Conservation (phyloP, 2,888 invertebrate species). For the Acholoe squamosa region DNA sequence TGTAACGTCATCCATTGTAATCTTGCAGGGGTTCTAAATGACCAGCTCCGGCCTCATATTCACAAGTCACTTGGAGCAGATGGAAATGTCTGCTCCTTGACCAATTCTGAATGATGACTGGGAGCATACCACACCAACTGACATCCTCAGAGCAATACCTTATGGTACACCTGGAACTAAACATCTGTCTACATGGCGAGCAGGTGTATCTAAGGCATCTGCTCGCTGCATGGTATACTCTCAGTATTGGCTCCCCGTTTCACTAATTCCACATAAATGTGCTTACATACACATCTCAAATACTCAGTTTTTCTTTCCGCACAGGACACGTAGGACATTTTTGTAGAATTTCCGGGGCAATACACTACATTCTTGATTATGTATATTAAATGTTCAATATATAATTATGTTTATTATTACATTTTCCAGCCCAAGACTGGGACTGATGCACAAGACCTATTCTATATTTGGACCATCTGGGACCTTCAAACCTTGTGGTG, state of each 20-base stretch:
- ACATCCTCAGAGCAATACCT: background rate
- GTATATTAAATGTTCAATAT: conserved; percentile 1
- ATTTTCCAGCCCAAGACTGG: background rate
- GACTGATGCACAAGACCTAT: conserved; percentile 1
- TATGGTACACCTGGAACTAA: background rate
- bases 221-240: background rate
- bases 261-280: background rate
- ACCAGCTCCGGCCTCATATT: background rate
- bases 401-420: background rate
- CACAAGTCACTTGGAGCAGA: background rate
- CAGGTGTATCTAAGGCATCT: background rate
- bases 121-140: background rate
- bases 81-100: background rate
- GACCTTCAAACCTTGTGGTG: background rate
- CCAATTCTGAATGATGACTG: background rate
- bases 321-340: background rate
- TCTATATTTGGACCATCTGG: background rate
- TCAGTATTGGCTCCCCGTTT: background rate
- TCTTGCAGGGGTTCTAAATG: too few relatives aligned
- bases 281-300: background rate
- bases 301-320: background rate
- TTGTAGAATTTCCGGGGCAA: background rate
- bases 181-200: background rate
- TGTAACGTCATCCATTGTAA: too few relatives aligned
- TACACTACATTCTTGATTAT: conserved; percentile 15